phyloP scores from a whole-genome alignment of 1,140 invertebrate species.

The Mesaphorura yosii region DNA sequence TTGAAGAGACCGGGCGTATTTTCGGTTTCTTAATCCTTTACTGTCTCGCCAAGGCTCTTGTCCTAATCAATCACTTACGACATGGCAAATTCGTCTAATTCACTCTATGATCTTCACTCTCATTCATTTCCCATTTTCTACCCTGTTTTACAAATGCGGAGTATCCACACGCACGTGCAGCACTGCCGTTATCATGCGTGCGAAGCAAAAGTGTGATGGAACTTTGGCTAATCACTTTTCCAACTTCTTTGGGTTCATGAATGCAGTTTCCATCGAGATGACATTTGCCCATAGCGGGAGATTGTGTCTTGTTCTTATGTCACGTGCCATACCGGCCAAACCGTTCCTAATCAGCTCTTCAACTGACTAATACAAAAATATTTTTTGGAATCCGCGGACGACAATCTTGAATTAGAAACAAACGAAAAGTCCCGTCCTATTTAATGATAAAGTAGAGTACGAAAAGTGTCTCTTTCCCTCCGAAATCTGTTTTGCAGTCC shows the following conservation, averaged over 20 bases:
- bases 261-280: background rate
- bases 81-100: constrained; percentile 26
- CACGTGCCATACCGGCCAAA: background rate
- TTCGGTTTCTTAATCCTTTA: constrained; percentile 24
- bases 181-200: too few relatives aligned
- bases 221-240: constrained; percentile 16
- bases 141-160: too few relatives aligned
- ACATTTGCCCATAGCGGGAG: too few relatives aligned
- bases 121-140: too few relatives aligned
- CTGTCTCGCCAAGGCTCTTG: constrained; percentile 19
- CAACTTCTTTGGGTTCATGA: background rate
- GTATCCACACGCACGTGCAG: too few relatives aligned
- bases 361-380: background rate
- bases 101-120: background rate
- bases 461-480: too few relatives aligned
- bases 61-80: constrained; percentile 29
- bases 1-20: background rate
- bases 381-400: background rate
- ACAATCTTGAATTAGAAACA: background rate
- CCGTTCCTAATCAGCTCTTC: background rate
- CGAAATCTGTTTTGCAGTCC: too few relatives aligned
- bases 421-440: too few relatives aligned
- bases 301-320: background rate
- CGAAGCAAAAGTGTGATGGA: background rate
- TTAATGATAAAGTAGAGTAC: too few relatives aligned